Percentiles rank a stretch among this genome's conserved stretches.
Conservation (phyloP, 2,888 invertebrate species). For the Cerastis leucographa region DNA sequence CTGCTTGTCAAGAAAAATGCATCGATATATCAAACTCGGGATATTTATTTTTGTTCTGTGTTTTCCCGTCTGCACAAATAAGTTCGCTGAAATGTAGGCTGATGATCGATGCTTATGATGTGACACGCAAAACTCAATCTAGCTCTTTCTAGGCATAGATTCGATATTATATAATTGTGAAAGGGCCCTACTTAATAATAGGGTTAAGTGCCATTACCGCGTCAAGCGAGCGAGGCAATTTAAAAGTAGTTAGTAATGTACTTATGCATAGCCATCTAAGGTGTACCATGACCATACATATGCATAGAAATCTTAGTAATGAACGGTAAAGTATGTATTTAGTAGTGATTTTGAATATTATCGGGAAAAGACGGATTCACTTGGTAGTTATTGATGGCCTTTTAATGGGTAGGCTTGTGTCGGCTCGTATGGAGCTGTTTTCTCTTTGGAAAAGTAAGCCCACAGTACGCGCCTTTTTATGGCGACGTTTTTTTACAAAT, state of each 20-base stretch:
- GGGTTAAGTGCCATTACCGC: conserved; percentile 31
- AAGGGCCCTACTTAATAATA: conserved; percentile 43
- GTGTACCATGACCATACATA: conserved; percentile 29
- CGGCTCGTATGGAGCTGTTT: neutral
- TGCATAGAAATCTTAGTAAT: conserved; percentile 33
- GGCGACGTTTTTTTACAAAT: neutral
- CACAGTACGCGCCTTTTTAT: neutral
- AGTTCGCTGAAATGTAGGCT: neutral
- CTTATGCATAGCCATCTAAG: conserved; percentile 46
- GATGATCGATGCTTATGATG: neutral
- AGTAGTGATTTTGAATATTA: conserved; percentile 33
- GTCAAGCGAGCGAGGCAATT: conserved; percentile 42
- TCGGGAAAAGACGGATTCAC: neutral
- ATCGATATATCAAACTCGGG: neutral
- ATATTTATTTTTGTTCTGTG: neutral
- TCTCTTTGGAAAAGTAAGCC: neutral
- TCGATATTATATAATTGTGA: conserved; percentile 15
- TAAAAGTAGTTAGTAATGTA: conserved; percentile 50
- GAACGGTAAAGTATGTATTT: conserved; percentile 35
- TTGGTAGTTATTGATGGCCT: neutral
- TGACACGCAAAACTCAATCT: neutral
- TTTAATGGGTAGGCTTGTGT: neutral
- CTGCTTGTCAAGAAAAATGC: neutral
- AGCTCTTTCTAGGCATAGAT: conserved; percentile 18
- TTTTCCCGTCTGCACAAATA: neutral